A percentile compares a stretch with the other conserved stretches of the same genome.
Conservation (phyloP, 2,113 vertebrate genomes). For the Oplegnathus fasciatus region DNA sequence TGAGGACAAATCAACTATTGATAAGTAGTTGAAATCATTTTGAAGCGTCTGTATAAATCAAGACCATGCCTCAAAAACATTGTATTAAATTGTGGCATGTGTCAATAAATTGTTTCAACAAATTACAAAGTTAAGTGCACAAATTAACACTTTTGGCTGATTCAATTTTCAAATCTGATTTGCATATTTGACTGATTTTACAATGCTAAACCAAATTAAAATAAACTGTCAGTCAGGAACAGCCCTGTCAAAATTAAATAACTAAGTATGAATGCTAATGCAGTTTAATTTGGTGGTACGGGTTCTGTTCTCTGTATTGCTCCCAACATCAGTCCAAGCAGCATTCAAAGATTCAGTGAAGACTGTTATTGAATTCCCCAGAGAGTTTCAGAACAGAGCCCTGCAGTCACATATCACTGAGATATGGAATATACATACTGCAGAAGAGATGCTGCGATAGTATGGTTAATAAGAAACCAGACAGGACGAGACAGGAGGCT, state of each 20-base stretch:
- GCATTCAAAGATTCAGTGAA: constrained; percentile 21
- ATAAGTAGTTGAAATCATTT: constrained; percentile 16
- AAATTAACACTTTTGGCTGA: neutral
- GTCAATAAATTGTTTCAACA: constrained; percentile 3
- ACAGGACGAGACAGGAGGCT: constrained; percentile 17
- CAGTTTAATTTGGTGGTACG: neutral
- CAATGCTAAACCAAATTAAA: constrained; percentile 17
- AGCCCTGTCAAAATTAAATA: constrained; percentile 13
- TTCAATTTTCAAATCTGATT: neutral
- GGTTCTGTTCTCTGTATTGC: constrained; percentile 12
- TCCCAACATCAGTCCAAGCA: constrained; percentile 25
- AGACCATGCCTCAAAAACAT: constrained; percentile 1
- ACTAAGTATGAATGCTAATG: constrained; percentile 30
- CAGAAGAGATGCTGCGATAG: constrained; percentile 23
- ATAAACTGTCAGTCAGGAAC: constrained; percentile 13
- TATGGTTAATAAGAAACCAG: constrained; percentile 38
- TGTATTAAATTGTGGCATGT: constrained; percentile 9
- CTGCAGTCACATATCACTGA: constrained; percentile 36
- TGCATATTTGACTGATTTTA: constrained; percentile 14
- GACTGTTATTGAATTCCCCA: constrained; percentile 27
- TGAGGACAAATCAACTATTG: constrained; percentile 11
- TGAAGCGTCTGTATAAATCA: neutral
- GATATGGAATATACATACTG: constrained; percentile 47
- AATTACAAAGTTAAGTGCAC: constrained; percentile 5
- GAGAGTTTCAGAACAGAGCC: constrained; percentile 12